Evolutionary conservation across 1,140 invertebrate species (phyloP).

Genomic region (Lepidostoma basale): DNA sequence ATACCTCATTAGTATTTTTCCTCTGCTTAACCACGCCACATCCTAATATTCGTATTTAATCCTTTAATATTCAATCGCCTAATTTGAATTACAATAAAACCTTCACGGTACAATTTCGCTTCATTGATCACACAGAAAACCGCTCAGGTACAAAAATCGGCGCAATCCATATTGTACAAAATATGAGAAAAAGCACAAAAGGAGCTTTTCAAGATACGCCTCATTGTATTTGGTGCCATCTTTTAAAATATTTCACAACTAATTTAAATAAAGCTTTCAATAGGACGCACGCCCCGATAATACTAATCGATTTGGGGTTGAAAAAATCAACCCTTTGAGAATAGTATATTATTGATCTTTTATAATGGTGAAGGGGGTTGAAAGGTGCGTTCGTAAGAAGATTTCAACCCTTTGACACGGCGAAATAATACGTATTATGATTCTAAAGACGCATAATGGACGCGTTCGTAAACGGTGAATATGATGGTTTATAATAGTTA

Average conservation of each 20-base stretch:
- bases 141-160: background rate
- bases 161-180: constrained; percentile 4
- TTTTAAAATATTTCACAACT: background rate
- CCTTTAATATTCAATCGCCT: too few species aligned
- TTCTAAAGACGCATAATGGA: background rate
- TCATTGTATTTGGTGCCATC: constrained; percentile 3
- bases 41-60: too few species aligned
- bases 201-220: too few species aligned
- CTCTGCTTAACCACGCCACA: too few species aligned
- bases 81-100: too few species aligned
- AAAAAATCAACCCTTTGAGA: constrained; percentile 14
- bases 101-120: too few species aligned
- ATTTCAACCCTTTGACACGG: constrained; percentile 6
- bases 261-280: constrained; percentile 11
- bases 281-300: constrained; percentile 36
- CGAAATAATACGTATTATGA: background rate
- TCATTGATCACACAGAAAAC: constrained; percentile 6
- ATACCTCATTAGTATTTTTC: too few species aligned
- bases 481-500: too few species aligned
- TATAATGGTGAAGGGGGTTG: constrained; percentile 1
- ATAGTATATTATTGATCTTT: constrained; percentile 35
- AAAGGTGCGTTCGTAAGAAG: constrained; percentile 28
- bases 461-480: background rate
- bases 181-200: background rate
- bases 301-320: constrained; percentile 38